Percentiles rank a stretch among this genome's conserved stretches.
Conservation (phyloP, 2,888 invertebrate genomes). For the Venusia cambrica region DNA sequence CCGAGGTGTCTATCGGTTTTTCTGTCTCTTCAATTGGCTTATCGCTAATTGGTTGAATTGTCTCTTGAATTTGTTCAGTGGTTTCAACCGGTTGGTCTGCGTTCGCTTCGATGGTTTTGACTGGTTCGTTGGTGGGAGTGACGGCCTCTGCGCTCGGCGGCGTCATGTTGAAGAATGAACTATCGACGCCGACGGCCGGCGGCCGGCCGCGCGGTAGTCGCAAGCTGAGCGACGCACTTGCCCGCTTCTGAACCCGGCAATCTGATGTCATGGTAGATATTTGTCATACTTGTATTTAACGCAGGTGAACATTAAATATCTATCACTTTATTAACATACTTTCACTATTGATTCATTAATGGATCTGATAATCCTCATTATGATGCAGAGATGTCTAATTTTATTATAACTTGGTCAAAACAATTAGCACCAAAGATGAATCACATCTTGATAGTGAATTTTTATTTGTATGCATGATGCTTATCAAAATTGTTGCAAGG, state of each 20-base stretch:
- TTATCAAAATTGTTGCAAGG: no score
- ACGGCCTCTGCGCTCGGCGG: constrained; percentile 71
- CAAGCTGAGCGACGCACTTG: constrained; percentile 67
- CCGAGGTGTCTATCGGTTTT: constrained; percentile 23
- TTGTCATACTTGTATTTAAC: constrained; percentile 37
- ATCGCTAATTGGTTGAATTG: neutral
- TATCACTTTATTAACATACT: no score
- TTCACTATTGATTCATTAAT: no score
- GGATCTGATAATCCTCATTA: no score
- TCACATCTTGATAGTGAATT: no score
- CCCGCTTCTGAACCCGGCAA: constrained; percentile 73
- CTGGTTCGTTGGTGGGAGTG: constrained; percentile 55
- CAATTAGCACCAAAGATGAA: no score
- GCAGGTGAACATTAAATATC: no score
- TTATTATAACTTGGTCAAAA: no score
- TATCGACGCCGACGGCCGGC: constrained; percentile 62
- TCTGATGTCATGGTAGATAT: constrained; percentile 57
- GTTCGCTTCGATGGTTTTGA: constrained; percentile 35
- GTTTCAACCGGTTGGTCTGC: constrained; percentile 39
- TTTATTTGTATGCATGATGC: no score
- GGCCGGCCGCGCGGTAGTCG: constrained; percentile 70
- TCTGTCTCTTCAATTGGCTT: constrained; percentile 6
- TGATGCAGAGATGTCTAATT: no score
- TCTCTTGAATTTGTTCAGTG: constrained; percentile 6
- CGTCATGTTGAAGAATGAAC: constrained; percentile 66